Evolutionary conservation across 2,113 vertebrate species (phyloP).

Genomic region (Paedocypris sp.): DNA sequence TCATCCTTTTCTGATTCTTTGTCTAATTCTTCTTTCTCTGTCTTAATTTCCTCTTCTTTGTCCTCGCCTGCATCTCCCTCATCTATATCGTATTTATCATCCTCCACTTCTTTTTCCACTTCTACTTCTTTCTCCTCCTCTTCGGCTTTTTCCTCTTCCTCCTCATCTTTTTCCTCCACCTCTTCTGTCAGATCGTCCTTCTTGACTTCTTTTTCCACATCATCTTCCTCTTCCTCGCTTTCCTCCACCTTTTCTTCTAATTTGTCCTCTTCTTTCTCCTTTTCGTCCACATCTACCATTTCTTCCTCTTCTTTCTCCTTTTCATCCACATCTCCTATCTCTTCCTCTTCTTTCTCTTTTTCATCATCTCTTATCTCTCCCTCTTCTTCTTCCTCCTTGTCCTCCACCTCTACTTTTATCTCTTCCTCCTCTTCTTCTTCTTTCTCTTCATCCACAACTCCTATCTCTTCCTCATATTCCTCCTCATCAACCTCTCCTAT

Average conservation of each 20-base stretch:
- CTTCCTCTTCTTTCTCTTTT: not conserved
- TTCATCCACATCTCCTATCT: not conserved
- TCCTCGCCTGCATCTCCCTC: not conserved
- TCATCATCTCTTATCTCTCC: not conserved
- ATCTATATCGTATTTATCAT: not conserved
- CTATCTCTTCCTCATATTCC: not conserved
- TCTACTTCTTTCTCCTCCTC: not conserved
- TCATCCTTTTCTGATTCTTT: not conserved
- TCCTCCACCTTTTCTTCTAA: not conserved
- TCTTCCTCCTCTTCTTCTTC: constrained; percentile 9
- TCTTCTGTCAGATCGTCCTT: not conserved
- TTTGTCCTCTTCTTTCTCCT: not conserved
- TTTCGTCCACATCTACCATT: not conserved
- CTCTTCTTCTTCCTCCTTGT: not conserved
- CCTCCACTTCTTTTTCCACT: not conserved
- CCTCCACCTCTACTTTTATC: not conserved
- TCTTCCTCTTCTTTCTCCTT: not conserved
- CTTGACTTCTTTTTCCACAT: not conserved
- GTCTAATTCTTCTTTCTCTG: not conserved
- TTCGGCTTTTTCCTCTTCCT: not conserved
- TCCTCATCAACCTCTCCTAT: not conserved
- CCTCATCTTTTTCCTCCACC: not conserved
- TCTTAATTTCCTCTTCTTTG: not conserved
- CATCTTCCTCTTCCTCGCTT: not conserved
- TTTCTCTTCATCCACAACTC: not conserved